Evolutionary conservation across 2,888 invertebrate genomes (phyloP).

Genomic region (Argyra leucocephala): DNA sequence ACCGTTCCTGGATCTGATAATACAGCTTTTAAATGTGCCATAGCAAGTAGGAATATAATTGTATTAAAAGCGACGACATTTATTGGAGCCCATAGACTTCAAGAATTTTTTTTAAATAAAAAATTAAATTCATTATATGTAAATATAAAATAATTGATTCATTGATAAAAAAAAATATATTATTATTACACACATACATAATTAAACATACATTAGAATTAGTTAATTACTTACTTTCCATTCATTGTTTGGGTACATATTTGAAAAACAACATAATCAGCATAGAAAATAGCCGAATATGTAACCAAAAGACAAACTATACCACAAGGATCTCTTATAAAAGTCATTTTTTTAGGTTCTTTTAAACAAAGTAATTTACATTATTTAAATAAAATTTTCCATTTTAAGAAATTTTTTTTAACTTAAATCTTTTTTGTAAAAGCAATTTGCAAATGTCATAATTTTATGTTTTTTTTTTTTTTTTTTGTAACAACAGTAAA

Average conservation of each 20-base stretch:
- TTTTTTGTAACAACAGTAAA: no score
- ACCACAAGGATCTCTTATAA: slow-evolving; percentile 75
- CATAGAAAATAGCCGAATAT: slow-evolving; percentile 70
- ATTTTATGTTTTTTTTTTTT: no score
- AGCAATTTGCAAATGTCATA: slow-evolving; percentile 9
- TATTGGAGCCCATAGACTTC: slow-evolving; percentile 75
- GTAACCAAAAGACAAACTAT: slow-evolving; percentile 71
- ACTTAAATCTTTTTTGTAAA: background rate
- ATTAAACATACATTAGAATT: background rate
- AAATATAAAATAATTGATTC: no score
- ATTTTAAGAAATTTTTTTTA: background rate
- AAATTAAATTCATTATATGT: slow-evolving; percentile 9
- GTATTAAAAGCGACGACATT: slow-evolving; percentile 72
- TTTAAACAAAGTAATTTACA: slow-evolving; percentile 2
- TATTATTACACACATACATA: slow-evolving; percentile 14
- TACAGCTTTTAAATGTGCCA: slow-evolving; percentile 75
- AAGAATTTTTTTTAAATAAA: slow-evolving; percentile 31
- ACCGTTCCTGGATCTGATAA: slow-evolving; percentile 84
- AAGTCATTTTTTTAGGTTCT: slow-evolving; percentile 45
- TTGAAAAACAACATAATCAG: slow-evolving; percentile 78
- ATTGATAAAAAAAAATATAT: background rate
- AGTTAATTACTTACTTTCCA: slow-evolving; percentile 52
- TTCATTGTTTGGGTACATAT: slow-evolving; percentile 71
- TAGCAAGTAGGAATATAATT: slow-evolving; percentile 60
- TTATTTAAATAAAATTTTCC: slow-evolving; percentile 10